Conservation (phyloP, 2,797 vertebrate genomes). For the Malacoctenus gilli region DNA sequence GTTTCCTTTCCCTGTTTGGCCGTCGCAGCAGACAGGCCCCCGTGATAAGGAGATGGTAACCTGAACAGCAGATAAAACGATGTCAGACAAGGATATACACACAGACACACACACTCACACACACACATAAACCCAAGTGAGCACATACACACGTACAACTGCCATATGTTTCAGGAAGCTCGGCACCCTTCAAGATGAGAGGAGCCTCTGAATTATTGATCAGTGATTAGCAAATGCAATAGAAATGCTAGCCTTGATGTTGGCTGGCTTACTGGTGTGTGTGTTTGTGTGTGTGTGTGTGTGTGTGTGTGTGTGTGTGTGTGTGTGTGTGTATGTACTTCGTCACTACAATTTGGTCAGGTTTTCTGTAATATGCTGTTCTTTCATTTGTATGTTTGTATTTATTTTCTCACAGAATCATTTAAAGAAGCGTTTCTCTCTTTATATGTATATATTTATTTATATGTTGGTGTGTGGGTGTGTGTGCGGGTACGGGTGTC, state of each 20-base stretch:
- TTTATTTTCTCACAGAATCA: no score
- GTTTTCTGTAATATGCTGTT: no score
- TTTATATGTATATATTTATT: slow-evolving; percentile 18
- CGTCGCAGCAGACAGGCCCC: slow-evolving; percentile 62
- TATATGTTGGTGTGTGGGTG: slow-evolving; percentile 54
- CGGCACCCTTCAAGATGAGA: slow-evolving; percentile 90
- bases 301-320: slow-evolving; percentile 23
- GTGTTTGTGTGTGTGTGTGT: slow-evolving; percentile 14
- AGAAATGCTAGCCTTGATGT: slow-evolving; percentile 96
- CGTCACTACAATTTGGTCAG: no score
- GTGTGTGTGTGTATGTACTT: slow-evolving; percentile 23
- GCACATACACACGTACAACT: slow-evolving; percentile 48
- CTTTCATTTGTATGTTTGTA: no score
- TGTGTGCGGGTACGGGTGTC: slow-evolving; percentile 21
- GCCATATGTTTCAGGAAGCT: slow-evolving; percentile 93
- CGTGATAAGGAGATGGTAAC: slow-evolving; percentile 84
- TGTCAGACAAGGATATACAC: slow-evolving; percentile 50
- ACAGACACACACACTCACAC: slow-evolving; percentile 15
- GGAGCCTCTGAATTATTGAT: slow-evolving; percentile 97
- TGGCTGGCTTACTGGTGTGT: slow-evolving; percentile 52
- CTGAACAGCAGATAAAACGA: slow-evolving; percentile 68
- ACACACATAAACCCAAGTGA: slow-evolving; percentile 13
- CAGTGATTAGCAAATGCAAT: slow-evolving; percentile 99
- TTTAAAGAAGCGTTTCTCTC: slow-evolving; percentile 35
- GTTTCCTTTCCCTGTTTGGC: slow-evolving; percentile 67